Conservation (phyloP, 2,888 invertebrate species). For the Drosophila anomalipes region DNA sequence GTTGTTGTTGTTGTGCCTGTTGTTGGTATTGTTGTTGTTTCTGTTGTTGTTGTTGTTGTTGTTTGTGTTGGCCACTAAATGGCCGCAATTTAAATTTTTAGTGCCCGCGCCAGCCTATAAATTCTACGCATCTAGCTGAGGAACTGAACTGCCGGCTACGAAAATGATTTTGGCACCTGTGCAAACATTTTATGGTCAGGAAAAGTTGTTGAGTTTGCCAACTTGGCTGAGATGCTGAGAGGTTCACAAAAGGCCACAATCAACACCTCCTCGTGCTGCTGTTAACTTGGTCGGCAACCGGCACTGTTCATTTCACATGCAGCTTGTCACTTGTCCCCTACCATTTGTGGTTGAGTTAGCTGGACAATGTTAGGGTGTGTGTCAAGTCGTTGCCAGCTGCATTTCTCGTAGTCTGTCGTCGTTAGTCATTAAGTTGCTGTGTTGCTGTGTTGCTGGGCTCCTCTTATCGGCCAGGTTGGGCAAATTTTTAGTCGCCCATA, state of each 20-base stretch:
- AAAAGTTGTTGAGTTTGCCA: slow-evolving; percentile 22
- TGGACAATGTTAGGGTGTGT: slow-evolving; percentile 20
- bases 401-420: slow-evolving; percentile 8
- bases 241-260: slow-evolving; percentile 63
- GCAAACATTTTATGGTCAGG: slow-evolving; percentile 51
- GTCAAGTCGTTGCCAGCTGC: slow-evolving; percentile 13
- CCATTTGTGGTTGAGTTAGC: not conserved
- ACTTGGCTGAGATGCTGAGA: slow-evolving; percentile 35
- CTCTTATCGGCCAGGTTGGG: slow-evolving; percentile 51
- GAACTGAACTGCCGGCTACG: slow-evolving; percentile 14
- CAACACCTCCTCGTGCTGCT: slow-evolving; percentile 62
- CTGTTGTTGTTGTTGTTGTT: slow-evolving; percentile 23
- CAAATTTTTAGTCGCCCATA: slow-evolving; percentile 50
- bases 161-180: slow-evolving; percentile 64
- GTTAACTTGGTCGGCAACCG: not conserved
- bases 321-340: slow-evolving; percentile 1
- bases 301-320: not conserved
- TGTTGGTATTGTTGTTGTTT: slow-evolving; percentile 6
- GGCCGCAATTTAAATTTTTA: slow-evolving; percentile 77
- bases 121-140: slow-evolving; percentile 58
- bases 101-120: slow-evolving; percentile 68
- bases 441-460: slow-evolving; percentile 34
- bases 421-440: slow-evolving; percentile 59
- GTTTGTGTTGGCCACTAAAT: slow-evolving; percentile 60
- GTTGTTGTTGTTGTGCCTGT: slow-evolving; percentile 2